These are phyloP conservation scores for Phoxinus phoxinus DNA, from an alignment of 2,113 vertebrate genomes.

Conservation along the genomic window DNA sequence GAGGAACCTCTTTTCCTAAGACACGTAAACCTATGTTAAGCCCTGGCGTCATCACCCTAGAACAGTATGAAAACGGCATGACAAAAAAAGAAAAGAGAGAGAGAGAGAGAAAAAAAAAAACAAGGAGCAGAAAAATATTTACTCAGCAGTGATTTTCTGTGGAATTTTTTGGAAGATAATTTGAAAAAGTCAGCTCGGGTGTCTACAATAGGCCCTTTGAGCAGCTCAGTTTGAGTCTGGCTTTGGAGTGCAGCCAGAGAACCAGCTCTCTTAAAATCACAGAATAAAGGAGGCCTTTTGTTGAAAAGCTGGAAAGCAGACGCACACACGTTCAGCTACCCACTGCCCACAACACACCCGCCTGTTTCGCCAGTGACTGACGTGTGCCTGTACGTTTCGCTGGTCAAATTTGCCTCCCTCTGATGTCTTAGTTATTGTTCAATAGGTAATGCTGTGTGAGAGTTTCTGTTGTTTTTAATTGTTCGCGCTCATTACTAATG, in stretches of 20 bases:
- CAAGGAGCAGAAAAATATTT: conserved; percentile 73
- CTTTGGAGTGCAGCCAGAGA: conserved; percentile 62
- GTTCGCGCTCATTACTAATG: conserved; percentile 57
- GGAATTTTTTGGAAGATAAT: conserved; percentile 75
- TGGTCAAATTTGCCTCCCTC: not conserved
- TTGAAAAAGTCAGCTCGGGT: conserved; percentile 71
- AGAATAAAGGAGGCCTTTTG: conserved; percentile 68
- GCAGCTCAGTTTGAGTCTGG: conserved; percentile 61
- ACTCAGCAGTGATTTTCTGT: conserved; percentile 74
- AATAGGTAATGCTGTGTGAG: not conserved
- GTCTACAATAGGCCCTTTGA: conserved; percentile 84
- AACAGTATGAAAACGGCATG: not conserved
- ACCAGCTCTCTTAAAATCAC: conserved; percentile 69
- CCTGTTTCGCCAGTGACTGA: conserved; percentile 14
- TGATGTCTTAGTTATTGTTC: not conserved
- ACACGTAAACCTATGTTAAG: not conserved
- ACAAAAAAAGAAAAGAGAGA: not conserved
- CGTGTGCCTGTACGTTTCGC: not conserved
- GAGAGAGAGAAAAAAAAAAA: not conserved
- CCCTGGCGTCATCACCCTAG: conserved; percentile 8
- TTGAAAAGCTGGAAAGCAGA: conserved; percentile 55
- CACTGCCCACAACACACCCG: not conserved
- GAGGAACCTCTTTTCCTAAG: not conserved
- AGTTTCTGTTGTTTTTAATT: not conserved
- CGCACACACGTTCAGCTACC: conserved; percentile 4